Percentiles rank a stretch among this genome's conserved stretches.
Evolutionary conservation across 2,888 invertebrate species (phyloP).

Genomic region (Drosophila nr. perissopoda): DNA sequence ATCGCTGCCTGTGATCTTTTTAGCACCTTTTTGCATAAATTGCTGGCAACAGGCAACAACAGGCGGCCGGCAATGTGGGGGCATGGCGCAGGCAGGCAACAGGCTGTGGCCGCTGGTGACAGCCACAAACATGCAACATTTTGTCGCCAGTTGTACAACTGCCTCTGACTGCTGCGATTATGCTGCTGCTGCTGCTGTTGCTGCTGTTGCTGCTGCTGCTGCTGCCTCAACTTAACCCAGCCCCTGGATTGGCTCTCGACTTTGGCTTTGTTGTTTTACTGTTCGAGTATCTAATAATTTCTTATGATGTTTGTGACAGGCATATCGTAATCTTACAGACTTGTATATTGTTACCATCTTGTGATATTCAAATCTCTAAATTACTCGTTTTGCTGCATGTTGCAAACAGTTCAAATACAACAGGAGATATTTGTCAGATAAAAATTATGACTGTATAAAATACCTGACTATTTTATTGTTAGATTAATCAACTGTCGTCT

Average conservation of each 20-base stretch:
- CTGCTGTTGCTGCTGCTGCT: conserved; percentile 46
- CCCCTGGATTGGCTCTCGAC: conserved; percentile 14
- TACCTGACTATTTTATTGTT: conserved; percentile 7
- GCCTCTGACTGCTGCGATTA: conserved; percentile 32
- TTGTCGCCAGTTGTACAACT: conserved; percentile 77
- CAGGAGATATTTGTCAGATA: conserved; percentile 16
- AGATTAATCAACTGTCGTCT: background rate
- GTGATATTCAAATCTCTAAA: conserved; percentile 21
- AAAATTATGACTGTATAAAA: conserved; percentile 12
- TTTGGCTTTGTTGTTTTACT: conserved; percentile 24
- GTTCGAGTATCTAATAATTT: conserved; percentile 47
- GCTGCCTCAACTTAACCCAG: conserved; percentile 27
- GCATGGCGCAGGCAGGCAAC: conserved; percentile 34
- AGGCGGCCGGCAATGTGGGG: conserved; percentile 25
- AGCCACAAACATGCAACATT: conserved; percentile 80
- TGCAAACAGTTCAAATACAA: conserved; percentile 19
- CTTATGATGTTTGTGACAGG: conserved; percentile 54
- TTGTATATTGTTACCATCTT: conserved; percentile 32
- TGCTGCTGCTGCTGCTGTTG: conserved; percentile 7
- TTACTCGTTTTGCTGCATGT: conserved; percentile 11
- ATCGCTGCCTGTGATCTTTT: conserved; percentile 81
- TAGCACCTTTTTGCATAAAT: conserved; percentile 81
- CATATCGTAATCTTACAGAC: conserved; percentile 36
- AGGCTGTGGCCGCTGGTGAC: conserved; percentile 60
- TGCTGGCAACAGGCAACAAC: conserved; percentile 44